These are phyloP conservation scores for Sipha flava DNA, from an alignment of 1,140 invertebrate species.

Conservation along the genomic window DNA sequence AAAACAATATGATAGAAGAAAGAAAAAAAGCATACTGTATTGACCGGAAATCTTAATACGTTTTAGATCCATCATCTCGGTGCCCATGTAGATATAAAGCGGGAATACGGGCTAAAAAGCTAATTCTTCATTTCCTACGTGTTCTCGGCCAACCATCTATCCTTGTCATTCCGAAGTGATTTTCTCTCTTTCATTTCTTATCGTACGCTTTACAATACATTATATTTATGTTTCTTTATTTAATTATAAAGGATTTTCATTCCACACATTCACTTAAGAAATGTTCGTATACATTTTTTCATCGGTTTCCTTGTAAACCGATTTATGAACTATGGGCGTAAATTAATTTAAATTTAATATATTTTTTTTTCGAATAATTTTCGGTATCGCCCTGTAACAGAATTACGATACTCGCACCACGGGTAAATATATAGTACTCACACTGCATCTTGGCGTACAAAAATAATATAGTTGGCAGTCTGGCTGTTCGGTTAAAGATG, in stretches of 20 bases:
- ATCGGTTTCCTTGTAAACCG: no score
- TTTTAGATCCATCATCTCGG: slow-evolving; percentile 25
- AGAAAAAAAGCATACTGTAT: neutral
- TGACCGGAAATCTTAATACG: slow-evolving; percentile 22
- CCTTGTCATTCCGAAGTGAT: neutral
- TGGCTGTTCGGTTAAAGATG: neutral
- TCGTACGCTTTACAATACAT: neutral
- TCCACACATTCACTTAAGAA: no score
- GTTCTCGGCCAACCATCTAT: neutral
- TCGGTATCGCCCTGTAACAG: no score
- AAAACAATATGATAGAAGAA: neutral
- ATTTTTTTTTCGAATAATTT: no score
- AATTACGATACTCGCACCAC: no score
- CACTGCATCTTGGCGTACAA: no score
- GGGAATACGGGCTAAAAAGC: neutral
- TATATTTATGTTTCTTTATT: neutral
- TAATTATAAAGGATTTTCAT: neutral
- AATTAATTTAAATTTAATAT: no score
- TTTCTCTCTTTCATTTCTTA: neutral
- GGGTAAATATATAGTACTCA: no score
- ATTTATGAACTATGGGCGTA: no score
- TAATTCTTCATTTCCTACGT: slow-evolving; percentile 3
- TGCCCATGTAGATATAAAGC: neutral
- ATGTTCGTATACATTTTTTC: no score
- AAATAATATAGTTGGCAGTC: no score